Percentiles rank a stretch among this genome's conserved stretches.
Conservation (phyloP, 2,797 vertebrate genomes). For the Nothura maculosa region DNA sequence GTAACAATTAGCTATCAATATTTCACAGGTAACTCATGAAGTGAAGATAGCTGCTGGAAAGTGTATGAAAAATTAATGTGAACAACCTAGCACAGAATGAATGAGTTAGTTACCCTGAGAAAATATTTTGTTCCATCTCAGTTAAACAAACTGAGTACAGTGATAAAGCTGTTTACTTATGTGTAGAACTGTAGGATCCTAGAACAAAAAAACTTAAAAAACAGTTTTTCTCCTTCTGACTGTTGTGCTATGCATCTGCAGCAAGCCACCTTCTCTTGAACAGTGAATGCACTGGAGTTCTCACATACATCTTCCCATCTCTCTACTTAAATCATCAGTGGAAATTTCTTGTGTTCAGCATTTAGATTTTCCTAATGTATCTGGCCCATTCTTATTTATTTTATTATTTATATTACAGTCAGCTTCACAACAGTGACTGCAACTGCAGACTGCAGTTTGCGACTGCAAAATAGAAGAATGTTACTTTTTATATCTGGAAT, state of each 20-base stretch:
- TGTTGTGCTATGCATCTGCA: background rate
- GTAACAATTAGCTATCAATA: background rate
- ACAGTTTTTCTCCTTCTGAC: background rate
- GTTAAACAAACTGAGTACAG: background rate
- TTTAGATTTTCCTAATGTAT: background rate
- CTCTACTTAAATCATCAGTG: background rate
- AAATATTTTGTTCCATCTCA: background rate
- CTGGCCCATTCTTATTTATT: rapidly evolving
- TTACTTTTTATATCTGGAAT: background rate
- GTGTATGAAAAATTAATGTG: background rate
- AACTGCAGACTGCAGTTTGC: background rate
- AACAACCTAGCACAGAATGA: background rate
- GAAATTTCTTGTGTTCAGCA: background rate
- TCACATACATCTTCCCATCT: background rate
- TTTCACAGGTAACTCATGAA: background rate
- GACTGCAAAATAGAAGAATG: background rate
- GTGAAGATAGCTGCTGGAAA: background rate
- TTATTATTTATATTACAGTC: background rate
- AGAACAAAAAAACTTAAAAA: background rate
- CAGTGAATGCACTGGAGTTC: background rate
- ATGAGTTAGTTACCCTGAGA: background rate
- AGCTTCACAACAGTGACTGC: background rate
- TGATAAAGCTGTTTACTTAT: background rate
- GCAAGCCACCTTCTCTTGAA: background rate
- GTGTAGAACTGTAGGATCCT: background rate